Conservation (phyloP, 2,888 invertebrate genomes). For the Chrysina gloriosa region DNA sequence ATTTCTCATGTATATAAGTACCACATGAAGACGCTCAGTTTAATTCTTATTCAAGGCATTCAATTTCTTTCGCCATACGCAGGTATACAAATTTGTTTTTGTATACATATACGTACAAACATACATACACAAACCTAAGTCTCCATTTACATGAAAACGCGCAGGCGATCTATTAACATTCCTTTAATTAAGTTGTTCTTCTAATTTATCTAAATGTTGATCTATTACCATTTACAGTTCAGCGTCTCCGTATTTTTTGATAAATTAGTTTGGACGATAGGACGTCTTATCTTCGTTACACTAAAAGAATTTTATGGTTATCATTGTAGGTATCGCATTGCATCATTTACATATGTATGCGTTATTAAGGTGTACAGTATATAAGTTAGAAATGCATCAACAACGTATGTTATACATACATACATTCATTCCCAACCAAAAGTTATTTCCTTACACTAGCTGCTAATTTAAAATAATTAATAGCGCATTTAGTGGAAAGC, state of each 20-base stretch:
- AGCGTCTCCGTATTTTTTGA: conserved; percentile 5
- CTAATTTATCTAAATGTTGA: conserved; percentile 32
- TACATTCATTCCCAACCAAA: not conserved
- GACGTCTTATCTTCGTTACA: conserved; percentile 15
- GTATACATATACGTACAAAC: no score
- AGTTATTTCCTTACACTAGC: not conserved
- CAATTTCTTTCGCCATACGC: no score
- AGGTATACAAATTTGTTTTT: no score
- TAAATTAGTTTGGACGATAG: conserved; percentile 11
- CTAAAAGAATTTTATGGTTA: conserved; percentile 27
- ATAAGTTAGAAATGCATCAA: not conserved
- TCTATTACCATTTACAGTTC: conserved; percentile 27
- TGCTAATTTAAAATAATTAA: conserved; percentile 3
- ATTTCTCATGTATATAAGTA: no score
- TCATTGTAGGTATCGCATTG: conserved; percentile 3
- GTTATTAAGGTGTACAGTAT: not conserved
- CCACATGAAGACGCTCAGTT: no score
- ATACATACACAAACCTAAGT: no score
- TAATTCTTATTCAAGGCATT: no score
- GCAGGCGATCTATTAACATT: conserved; percentile 9
- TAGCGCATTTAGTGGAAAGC: no score
- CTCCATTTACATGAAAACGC: conserved; percentile 28
- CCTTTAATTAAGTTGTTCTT: conserved; percentile 30
- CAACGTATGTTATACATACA: not conserved
- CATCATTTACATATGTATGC: conserved; percentile 12